Conservation (phyloP, 2,113 vertebrate genomes). For the Gasterosteus aculeatus region DNA sequence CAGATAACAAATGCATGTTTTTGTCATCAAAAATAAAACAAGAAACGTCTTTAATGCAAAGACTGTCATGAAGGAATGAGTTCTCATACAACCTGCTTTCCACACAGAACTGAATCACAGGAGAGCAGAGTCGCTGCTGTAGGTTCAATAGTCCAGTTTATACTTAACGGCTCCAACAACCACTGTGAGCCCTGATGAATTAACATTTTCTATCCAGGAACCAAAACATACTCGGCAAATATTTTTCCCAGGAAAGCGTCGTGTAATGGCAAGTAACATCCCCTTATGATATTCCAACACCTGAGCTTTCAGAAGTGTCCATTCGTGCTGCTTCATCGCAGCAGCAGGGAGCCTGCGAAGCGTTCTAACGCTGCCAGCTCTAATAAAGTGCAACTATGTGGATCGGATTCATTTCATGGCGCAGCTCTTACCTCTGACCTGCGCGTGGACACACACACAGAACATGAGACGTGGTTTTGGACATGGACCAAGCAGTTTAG, state of each 20-base stretch:
- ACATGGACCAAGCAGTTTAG: conserved; percentile 49
- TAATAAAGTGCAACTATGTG: conserved; percentile 62
- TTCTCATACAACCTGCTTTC: background rate
- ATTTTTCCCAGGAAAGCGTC: background rate
- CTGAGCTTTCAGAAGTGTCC: conserved; percentile 29
- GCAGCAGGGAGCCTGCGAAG: conserved; percentile 35
- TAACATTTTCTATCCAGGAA: conserved; percentile 34
- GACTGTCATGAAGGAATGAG: conserved; percentile 17
- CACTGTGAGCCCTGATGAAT: conserved; percentile 31
- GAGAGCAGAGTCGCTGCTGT: conserved; percentile 21
- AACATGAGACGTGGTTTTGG: conserved; percentile 67
- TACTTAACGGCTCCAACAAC: conserved; percentile 13
- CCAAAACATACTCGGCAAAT: conserved; percentile 2
- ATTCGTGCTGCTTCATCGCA: conserved; percentile 47
- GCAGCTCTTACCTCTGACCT: conserved; percentile 60
- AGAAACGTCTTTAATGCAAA: background rate
- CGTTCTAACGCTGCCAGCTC: conserved; percentile 64
- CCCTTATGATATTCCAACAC: conserved; percentile 45
- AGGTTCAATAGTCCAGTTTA: background rate
- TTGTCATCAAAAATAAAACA: background rate
- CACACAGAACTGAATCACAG: conserved; percentile 18
- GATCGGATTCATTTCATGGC: conserved; percentile 69
- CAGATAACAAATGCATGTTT: too few species aligned
- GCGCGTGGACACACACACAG: conserved; percentile 37
- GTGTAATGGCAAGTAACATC: conserved; percentile 21